These are phyloP conservation scores for Sciurus niger DNA, from an alignment of 2,113 vertebrate genomes.

Conservation along the genomic window DNA sequence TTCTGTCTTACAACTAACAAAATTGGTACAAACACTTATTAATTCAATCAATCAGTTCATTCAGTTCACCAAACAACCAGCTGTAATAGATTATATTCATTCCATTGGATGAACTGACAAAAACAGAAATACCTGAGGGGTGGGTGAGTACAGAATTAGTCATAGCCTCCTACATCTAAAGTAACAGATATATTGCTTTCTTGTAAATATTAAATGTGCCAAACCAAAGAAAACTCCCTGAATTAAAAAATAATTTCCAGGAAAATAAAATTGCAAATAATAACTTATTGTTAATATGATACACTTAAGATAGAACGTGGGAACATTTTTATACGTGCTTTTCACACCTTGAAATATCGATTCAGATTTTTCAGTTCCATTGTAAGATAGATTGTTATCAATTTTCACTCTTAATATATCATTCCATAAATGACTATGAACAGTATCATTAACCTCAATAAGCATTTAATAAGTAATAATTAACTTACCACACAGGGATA, in stretches of 20 bases:
- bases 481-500: not conserved
- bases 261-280: slow-evolving; percentile 49
- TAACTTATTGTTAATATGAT: slow-evolving; percentile 19
- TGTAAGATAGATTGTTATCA: not conserved
- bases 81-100: slow-evolving; percentile 22
- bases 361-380: not conserved
- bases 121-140: slow-evolving; percentile 31
- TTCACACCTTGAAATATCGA: slow-evolving; percentile 53
- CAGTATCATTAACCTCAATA: slow-evolving; percentile 14
- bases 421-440: slow-evolving; percentile 30
- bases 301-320: not conserved
- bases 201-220: slow-evolving; percentile 27
- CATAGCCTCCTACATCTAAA: slow-evolving; percentile 10
- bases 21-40: slow-evolving; percentile 36
- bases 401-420: not conserved
- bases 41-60: not conserved
- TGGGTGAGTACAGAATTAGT: not conserved
- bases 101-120: not conserved
- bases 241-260: not conserved
- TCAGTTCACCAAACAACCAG: slow-evolving; percentile 43
- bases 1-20: not conserved
- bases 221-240: slow-evolving; percentile 22
- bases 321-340: not conserved
- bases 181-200: slow-evolving; percentile 13
- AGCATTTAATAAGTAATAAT: slow-evolving; percentile 28